These are phyloP conservation scores for Ypsolopha scabrella DNA, from an alignment of 2,888 invertebrate species.

Conservation along the genomic window DNA sequence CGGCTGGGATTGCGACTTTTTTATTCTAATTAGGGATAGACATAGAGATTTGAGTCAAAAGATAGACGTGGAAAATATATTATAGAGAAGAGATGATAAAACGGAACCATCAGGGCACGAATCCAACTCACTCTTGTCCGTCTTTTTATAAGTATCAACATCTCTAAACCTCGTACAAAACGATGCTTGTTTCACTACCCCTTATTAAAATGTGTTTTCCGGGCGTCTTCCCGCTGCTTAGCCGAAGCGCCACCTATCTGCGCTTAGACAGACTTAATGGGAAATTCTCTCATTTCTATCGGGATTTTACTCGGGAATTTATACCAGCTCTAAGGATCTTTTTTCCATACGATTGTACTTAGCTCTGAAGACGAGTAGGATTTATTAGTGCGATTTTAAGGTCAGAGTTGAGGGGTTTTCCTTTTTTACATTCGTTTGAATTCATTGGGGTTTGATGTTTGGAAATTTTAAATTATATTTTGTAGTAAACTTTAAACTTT, in stretches of 20 bases:
- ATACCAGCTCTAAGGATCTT: slow-evolving; percentile 45
- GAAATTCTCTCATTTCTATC: slow-evolving; percentile 61
- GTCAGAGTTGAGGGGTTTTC: too few species aligned
- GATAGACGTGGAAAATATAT: too few species aligned
- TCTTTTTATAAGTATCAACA: slow-evolving; percentile 24
- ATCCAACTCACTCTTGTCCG: too few species aligned
- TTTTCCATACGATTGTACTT: slow-evolving; percentile 58
- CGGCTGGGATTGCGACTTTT: too few species aligned
- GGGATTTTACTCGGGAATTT: slow-evolving; percentile 53
- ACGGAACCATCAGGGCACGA: too few species aligned
- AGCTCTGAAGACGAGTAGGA: slow-evolving; percentile 13
- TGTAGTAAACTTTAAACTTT: too few species aligned
- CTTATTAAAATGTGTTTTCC: slow-evolving; percentile 60
- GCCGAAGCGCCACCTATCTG: slow-evolving; percentile 52
- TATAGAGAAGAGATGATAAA: too few species aligned
- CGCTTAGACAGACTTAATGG: slow-evolving; percentile 55
- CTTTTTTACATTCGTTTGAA: too few species aligned
- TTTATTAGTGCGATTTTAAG: neutral
- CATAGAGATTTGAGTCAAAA: too few species aligned
- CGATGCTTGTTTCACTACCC: slow-evolving; percentile 20
- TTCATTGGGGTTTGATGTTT: too few species aligned
- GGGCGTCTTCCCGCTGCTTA: slow-evolving; percentile 37
- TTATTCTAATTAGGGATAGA: too few species aligned
- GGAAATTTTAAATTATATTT: too few species aligned
- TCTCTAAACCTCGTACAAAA: slow-evolving; percentile 11